Conservation (phyloP, 2,797 vertebrate species). For the Sebastes flavidus region DNA sequence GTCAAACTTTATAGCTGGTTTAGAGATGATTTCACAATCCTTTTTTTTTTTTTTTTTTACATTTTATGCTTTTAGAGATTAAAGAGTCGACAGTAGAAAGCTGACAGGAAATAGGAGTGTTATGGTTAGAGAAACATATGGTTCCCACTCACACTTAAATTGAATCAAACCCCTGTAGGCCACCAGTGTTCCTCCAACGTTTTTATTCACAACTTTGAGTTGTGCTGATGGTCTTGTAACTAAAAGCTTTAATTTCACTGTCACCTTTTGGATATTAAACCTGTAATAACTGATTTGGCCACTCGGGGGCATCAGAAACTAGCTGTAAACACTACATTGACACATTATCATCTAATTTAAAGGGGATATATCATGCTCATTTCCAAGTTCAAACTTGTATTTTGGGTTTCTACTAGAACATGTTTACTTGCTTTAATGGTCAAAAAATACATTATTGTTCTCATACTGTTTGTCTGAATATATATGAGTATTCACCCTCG, state of each 20-base stretch:
- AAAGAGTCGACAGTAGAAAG: neutral
- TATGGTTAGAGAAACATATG: neutral
- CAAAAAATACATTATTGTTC: neutral
- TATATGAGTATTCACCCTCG: rapidly evolving
- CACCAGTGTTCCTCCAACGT: too few relatives aligned
- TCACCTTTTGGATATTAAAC: neutral
- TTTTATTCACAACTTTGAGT: neutral
- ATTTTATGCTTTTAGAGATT: neutral
- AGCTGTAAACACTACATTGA: neutral
- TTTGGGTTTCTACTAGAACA: neutral
- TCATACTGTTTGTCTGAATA: neutral
- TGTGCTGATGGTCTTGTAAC: neutral
- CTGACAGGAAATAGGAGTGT: neutral
- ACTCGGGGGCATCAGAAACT: neutral
- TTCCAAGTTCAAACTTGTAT: neutral
- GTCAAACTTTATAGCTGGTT: neutral
- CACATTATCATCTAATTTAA: neutral
- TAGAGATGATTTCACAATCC: neutral
- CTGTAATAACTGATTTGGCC: neutral
- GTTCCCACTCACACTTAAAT: neutral
- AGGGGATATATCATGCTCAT: neutral
- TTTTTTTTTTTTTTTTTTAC: neutral
- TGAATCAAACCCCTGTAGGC: neutral
- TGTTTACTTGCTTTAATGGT: neutral
- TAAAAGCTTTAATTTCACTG: neutral